Base-by-base conservation (phyloP, 2,888 invertebrate genomes). In the Leucophora obtusa region DNA sequence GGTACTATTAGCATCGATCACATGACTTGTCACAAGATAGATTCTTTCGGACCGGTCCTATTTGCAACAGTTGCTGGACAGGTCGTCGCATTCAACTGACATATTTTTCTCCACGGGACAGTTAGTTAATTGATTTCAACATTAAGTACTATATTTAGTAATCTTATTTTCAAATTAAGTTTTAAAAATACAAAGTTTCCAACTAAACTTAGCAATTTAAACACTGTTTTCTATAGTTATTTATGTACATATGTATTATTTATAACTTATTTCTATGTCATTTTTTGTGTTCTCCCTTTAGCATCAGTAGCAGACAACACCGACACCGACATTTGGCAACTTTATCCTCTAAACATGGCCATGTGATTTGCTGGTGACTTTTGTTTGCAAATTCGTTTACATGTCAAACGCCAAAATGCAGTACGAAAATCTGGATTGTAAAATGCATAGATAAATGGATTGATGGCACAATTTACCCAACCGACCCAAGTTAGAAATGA, bases 361-460 rank as follows among this genome's bases (percentile, higher is more conserved):
- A 88, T 81, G 72, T 87, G 88, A 82, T 88, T 89, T 14, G 86
- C 84, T 35, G 87, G 83, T 50, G 54, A 62, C 72, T 87, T 87
- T 66, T 85, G 87, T 79, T 87, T 89, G 70, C 88, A 90, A 72
- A 91, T 86, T 56, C 86, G 86, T 11, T 87, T 84, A 62, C 89
- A 89, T 59, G 96, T 96, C 47, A 96, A 91, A 82, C 96, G 92
- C 96, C 96, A 96, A 87, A 96, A 96, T 0, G 96, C 96, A 84
- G 95, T 92, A 87, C 96, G 93, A 87, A 96, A 96, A 88, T 96
- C 96, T 0, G 95, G 95, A 83, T 96, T 96, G 90, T 96, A 96
- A 88, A 96, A 96, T 14, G 96, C 96, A 87, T 97, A 97, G 86
- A 97, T 97, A 87, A 96, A 96, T 0, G 97, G 96, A 91, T 97